Conservation (phyloP, 2,797 vertebrate genomes). For the Chaunax sp. region DNA sequence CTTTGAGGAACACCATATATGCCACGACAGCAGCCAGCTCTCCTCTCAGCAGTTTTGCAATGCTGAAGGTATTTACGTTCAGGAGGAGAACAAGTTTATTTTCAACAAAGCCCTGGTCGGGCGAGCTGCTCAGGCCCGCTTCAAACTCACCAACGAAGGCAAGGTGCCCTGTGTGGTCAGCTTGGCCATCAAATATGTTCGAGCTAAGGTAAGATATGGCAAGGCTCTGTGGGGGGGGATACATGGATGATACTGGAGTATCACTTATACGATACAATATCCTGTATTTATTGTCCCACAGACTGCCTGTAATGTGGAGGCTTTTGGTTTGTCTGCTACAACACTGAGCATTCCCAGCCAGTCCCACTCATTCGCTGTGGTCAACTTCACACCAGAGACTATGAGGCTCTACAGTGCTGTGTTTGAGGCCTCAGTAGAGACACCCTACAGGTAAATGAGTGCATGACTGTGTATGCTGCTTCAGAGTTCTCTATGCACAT, state of each 20-base stretch:
- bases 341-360: conserved; percentile 61
- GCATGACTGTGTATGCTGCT: not conserved
- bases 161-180: conserved; percentile 85
- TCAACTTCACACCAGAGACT: conserved; percentile 68
- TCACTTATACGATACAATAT: not conserved
- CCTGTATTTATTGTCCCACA: conserved; percentile 25
- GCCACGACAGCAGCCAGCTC: conserved; percentile 76
- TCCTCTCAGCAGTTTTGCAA: conserved; percentile 74
- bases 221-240: not conserved
- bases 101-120: conserved; percentile 89
- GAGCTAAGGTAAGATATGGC: conserved; percentile 79
- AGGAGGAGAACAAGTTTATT: conserved; percentile 90
- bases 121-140: conserved; percentile 82
- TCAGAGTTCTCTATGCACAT: not conserved
- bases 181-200: conserved; percentile 77
- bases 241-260: not conserved
- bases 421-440: conserved; percentile 63
- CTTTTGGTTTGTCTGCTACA: conserved; percentile 57
- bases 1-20: conserved; percentile 91
- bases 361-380: conserved; percentile 59
- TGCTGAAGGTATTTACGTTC: conserved; percentile 83
- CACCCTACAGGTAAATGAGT: conserved; percentile 48
- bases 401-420: conserved; percentile 62
- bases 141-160: conserved; percentile 86
- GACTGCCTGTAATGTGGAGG: conserved; percentile 37